These are phyloP conservation scores for Lasioglossum baleicum DNA, from an alignment of 1,140 invertebrate genomes.

Conservation along the genomic window DNA sequence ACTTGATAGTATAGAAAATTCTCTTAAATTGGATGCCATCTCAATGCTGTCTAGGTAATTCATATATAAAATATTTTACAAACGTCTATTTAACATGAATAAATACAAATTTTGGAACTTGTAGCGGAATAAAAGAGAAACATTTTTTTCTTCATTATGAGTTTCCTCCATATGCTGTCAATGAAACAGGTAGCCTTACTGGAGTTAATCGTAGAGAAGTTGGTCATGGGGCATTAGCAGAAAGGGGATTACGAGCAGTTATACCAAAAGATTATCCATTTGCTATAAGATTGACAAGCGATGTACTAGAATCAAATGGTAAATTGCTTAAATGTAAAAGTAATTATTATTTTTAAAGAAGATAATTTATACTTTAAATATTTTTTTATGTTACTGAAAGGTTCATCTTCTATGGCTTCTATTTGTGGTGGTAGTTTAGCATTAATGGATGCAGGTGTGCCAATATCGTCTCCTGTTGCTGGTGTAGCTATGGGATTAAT, in stretches of 20 bases:
- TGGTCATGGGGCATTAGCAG: conserved; percentile 97
- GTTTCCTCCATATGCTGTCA: conserved; percentile 98
- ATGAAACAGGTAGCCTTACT: conserved; percentile 89
- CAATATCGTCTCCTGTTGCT: conserved; percentile 89
- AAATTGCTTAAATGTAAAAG: conserved; percentile 43
- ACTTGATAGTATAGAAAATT: conserved; percentile 95
- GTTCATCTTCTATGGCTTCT: conserved; percentile 98
- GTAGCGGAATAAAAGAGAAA: conserved; percentile 94
- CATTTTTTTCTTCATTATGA: conserved; percentile 99
- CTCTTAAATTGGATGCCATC: conserved; percentile 93
- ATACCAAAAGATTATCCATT: conserved; percentile 93
- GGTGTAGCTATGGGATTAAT: conserved; percentile 97
- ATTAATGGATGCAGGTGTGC: conserved; percentile 97
- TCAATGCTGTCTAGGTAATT: conserved; percentile 91
- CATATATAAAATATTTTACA: too few species aligned
- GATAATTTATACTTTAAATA: too few species aligned
- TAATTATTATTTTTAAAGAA: too few species aligned
- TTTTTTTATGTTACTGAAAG: too few species aligned
- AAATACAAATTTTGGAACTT: too few species aligned
- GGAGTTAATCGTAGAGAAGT: conserved; percentile 88
- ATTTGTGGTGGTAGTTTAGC: conserved; percentile 97
- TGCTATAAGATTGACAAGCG: conserved; percentile 94
- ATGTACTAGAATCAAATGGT: conserved; percentile 98
- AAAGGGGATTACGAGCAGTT: conserved; percentile 91
- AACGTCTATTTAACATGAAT: too few species aligned